A percentile compares a stretch with the other conserved stretches of the same genome.
Evolutionary conservation across 1,140 invertebrate species (phyloP).

Genomic region (Drusus annulatus): DNA sequence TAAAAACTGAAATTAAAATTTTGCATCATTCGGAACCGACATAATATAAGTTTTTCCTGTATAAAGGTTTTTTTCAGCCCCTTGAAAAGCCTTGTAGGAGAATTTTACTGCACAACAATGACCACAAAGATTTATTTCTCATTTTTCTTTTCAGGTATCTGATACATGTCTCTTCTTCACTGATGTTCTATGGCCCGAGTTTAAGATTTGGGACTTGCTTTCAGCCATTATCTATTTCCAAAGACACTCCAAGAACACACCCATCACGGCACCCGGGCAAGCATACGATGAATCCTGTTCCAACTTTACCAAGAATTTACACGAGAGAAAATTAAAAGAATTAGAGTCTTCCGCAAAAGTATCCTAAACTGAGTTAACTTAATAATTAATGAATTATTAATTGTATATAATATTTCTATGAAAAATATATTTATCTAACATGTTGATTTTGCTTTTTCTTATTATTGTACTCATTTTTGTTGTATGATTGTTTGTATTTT

Average conservation of each 20-base stretch:
- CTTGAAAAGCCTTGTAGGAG: too few relatives aligned
- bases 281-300: background rate
- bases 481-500: too few relatives aligned
- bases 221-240: slow-evolving; percentile 91
- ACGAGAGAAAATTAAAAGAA: slow-evolving; percentile 31
- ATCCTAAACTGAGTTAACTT: background rate
- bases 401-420: slow-evolving; percentile 20
- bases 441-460: background rate
- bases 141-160: slow-evolving; percentile 71
- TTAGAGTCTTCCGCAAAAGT: slow-evolving; percentile 8
- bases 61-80: too few relatives aligned
- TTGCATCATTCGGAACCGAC: too few relatives aligned
- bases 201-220: slow-evolving; percentile 92
- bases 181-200: slow-evolving; percentile 94
- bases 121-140: too few relatives aligned
- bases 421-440: slow-evolving; percentile 28
- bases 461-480: too few relatives aligned
- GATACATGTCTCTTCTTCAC: slow-evolving; percentile 84
- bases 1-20: too few relatives aligned
- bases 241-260: slow-evolving; percentile 61
- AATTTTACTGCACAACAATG: too few relatives aligned
- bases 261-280: too few relatives aligned
- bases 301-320: background rate
- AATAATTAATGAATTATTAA: background rate
- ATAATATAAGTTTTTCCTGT: too few relatives aligned